Percentiles rank a stretch among this genome's conserved stretches.
Evolutionary conservation across 2,888 invertebrate species (phyloP).

Genomic region (Anthrax anthrax): DNA sequence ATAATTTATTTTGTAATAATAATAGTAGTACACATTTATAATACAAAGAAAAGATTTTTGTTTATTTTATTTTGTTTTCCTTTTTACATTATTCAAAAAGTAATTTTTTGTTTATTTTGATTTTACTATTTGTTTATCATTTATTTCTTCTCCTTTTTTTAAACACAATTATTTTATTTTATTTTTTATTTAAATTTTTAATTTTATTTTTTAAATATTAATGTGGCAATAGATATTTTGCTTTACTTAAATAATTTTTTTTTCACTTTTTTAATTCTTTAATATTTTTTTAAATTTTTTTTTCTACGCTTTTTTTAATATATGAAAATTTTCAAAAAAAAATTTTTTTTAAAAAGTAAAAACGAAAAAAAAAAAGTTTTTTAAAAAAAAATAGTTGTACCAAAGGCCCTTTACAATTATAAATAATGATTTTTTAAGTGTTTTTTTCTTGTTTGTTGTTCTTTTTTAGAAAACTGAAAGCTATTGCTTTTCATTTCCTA

Average conservation of each 20-base stretch:
- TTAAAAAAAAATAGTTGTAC: neutral
- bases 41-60: neutral
- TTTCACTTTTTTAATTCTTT: no score
- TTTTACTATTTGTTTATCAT: no score
- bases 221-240: neutral
- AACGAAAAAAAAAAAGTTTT: neutral
- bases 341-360: no score
- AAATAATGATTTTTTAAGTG: no score
- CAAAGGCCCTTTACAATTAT: neutral
- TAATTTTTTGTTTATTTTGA: neutral
- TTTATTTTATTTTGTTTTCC: neutral
- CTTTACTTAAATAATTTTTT: no score
- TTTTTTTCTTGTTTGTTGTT: no score
- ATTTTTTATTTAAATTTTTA: no score
- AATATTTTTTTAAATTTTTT: neutral
- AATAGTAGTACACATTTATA: neutral
- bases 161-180: neutral
- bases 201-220: neutral
- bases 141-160: neutral
- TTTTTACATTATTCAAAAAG: neutral
- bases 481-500: neutral
- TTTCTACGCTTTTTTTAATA: neutral
- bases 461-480: neutral
- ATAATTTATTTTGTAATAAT: neutral
- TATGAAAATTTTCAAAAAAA: neutral